Percentiles rank a stretch among this genome's conserved stretches.
phyloP scores from a whole-genome alignment of 2,888 invertebrate species.

The Cepaea hortensis region DNA sequence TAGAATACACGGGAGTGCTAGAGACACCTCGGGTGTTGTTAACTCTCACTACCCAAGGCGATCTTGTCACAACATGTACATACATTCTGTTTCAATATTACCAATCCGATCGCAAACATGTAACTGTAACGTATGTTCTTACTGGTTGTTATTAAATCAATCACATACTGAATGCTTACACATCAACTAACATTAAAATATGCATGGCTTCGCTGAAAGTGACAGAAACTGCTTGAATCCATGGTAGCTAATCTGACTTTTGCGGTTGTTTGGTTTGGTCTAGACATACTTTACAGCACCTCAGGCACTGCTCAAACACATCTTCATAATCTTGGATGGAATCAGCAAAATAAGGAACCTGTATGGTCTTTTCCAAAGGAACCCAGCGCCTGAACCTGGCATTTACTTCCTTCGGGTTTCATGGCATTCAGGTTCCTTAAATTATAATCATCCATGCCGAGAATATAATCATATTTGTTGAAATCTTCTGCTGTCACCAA shows the following conservation, averaged over 20 bases:
- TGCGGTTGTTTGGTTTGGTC: background rate
- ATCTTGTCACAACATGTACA: no score
- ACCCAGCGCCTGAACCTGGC: constrained; percentile 88
- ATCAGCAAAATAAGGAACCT: constrained; percentile 43
- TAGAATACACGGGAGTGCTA: no score
- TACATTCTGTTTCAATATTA: no score
- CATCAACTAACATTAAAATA: no score
- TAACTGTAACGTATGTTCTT: no score
- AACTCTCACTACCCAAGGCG: no score
- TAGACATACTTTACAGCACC: constrained; percentile 56
- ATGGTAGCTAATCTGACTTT: background rate
- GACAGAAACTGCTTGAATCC: background rate
- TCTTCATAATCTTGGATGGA: constrained; percentile 40
- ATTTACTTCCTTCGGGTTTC: constrained; percentile 79
- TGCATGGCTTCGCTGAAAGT: no score
- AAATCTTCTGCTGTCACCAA: constrained; percentile 87
- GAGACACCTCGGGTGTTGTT: no score
- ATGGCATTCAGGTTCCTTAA: constrained; percentile 79
- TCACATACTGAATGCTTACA: no score
- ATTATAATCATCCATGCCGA: constrained; percentile 97
- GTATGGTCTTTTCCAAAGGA: constrained; percentile 63
- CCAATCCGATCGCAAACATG: no score
- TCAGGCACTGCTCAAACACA: constrained; percentile 48
- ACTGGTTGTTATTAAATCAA: no score
- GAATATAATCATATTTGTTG: constrained; percentile 88